Percentiles rank a stretch among this genome's conserved stretches.
These are phyloP conservation scores for Gymnothorax javanicus DNA, from an alignment of 2,797 vertebrate genomes.

Conservation along the genomic window DNA sequence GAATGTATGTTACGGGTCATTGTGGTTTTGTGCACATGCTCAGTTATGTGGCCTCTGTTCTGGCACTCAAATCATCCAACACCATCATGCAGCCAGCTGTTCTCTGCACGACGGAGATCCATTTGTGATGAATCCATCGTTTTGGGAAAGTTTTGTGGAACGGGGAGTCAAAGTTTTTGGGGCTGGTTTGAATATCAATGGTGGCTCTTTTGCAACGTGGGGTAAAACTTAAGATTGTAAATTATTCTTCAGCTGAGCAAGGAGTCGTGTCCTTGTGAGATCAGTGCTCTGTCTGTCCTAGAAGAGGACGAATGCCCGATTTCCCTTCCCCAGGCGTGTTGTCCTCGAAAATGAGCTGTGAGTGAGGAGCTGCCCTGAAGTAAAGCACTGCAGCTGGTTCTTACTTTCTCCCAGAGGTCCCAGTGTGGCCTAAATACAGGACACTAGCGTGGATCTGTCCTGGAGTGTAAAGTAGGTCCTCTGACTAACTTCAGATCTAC, in stretches of 20 bases:
- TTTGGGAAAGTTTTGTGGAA: no score
- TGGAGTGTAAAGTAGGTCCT: neutral
- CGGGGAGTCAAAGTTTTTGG: no score
- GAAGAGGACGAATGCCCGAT: neutral
- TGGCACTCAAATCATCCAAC: no score
- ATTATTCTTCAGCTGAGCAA: neutral
- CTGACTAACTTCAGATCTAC: neutral
- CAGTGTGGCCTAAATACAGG: conserved; percentile 3
- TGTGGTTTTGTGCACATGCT: no score
- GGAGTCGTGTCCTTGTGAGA: neutral
- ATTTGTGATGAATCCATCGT: no score
- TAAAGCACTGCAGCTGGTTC: neutral
- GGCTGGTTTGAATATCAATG: no score
- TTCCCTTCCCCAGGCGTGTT: neutral
- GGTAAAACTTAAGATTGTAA: no score
- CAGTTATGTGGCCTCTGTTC: no score
- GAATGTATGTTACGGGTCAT: no score
- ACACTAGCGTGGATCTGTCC: neutral
- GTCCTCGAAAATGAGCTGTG: neutral
- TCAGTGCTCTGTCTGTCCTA: neutral
- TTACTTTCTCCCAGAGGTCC: neutral
- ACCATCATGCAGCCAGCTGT: no score
- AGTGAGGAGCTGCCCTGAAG: neutral
- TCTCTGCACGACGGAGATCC: no score
- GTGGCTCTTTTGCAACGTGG: neutral